Percentiles rank a stretch among this genome's conserved stretches.
phyloP scores from a whole-genome alignment of 2,113 vertebrate genomes.

The Mesitornis unicolor region DNA sequence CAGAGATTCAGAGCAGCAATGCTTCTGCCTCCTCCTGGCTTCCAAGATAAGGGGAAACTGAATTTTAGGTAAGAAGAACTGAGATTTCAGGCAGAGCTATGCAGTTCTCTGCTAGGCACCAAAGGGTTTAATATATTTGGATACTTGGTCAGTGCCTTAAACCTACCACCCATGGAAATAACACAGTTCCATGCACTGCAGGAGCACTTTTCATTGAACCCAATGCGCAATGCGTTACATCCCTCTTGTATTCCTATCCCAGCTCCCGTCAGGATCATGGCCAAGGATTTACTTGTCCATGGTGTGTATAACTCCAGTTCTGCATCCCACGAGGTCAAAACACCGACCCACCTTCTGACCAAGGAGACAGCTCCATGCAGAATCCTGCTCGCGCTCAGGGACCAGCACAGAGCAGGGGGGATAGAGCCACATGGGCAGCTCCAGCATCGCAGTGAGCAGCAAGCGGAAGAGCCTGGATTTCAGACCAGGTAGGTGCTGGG shows the following conservation, averaged over 20 bases:
- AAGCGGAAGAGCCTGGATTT: background rate
- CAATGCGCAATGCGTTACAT: background rate
- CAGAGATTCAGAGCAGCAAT: background rate
- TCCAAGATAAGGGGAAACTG: background rate
- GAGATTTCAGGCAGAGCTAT: background rate
- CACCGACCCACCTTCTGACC: background rate
- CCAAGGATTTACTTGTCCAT: background rate
- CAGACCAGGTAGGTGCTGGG: background rate
- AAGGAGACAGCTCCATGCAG: background rate
- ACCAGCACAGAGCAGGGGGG: background rate
- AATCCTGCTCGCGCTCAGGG: background rate
- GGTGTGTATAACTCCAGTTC: background rate
- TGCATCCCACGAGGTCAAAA: background rate
- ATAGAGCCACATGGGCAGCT: fast-evolving
- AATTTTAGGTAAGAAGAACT: background rate
- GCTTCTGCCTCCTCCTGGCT: background rate
- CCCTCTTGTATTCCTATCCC: background rate
- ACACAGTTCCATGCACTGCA: too few relatives aligned
- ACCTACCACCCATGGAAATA: background rate
- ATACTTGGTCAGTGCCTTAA: background rate
- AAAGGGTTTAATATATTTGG: background rate
- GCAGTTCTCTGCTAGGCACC: background rate
- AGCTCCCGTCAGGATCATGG: background rate
- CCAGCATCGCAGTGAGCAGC: background rate
- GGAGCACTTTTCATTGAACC: background rate